A percentile compares a stretch with the other conserved stretches of the same genome.
Evolutionary conservation across 2,888 invertebrate species (phyloP).

Genomic region (Artemia sinica): DNA sequence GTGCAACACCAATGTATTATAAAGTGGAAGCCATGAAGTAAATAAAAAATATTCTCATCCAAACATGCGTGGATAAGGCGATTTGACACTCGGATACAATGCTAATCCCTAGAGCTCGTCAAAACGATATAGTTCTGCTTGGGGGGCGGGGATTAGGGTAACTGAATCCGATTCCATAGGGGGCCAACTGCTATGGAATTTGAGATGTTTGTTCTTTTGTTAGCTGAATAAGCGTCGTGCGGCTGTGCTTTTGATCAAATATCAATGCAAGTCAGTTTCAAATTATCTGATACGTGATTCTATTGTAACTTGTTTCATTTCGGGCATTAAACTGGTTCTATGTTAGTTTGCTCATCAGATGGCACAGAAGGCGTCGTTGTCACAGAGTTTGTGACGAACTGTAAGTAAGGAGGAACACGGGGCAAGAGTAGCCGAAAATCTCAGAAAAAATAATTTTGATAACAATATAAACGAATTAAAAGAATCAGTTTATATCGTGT

Average conservation of each 20-base stretch:
- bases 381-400: no score
- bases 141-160: conserved; percentile 14
- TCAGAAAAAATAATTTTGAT: no score
- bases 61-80: conserved; percentile 7
- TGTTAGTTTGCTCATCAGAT: no score
- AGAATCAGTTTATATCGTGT: no score
- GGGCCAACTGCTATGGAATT: conserved; percentile 12
- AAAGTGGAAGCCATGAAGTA: background rate
- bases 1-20: conserved; percentile 1
- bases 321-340: no score
- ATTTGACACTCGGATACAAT: conserved; percentile 6
- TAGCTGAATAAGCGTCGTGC: conserved; percentile 7
- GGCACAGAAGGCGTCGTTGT: no score
- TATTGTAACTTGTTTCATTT: no score
- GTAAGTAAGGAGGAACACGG: no score
- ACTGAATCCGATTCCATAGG: conserved; percentile 6
- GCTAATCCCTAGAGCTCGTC: conserved; percentile 11
- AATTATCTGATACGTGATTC: no score
- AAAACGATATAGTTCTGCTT: conserved; percentile 13
- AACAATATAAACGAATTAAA: no score
- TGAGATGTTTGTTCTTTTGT: conserved; percentile 13
- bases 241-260: conserved; percentile 3
- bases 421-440: no score
- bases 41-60: conserved; percentile 11
- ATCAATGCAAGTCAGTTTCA: no score